These are phyloP conservation scores for Hypercompe scribonia DNA, from an alignment of 2,888 invertebrate species.

Conservation along the genomic window DNA sequence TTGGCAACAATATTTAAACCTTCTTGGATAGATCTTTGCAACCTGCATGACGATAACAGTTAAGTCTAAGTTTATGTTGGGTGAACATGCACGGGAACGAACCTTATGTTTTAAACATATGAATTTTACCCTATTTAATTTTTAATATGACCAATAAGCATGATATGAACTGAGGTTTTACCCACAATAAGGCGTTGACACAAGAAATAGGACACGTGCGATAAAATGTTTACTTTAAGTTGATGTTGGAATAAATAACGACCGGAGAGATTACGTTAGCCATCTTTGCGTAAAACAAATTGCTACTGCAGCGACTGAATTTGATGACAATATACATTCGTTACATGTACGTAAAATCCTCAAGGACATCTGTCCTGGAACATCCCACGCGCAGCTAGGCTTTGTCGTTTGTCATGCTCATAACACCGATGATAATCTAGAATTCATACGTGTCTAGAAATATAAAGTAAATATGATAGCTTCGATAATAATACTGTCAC, in stretches of 20 bases:
- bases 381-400: constrained; percentile 38
- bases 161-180: constrained; percentile 2
- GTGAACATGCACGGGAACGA: constrained; percentile 37
- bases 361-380: constrained; percentile 48
- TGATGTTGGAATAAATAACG: constrained; percentile 14
- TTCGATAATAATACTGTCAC: constrained; percentile 53
- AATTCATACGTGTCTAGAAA: constrained; percentile 68
- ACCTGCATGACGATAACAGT: constrained; percentile 45
- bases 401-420: constrained; percentile 32
- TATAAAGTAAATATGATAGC: constrained; percentile 51
- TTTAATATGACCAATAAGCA: constrained; percentile 25
- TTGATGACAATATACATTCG: constrained; percentile 49
- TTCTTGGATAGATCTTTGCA: constrained; percentile 32
- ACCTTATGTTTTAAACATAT: constrained; percentile 3
- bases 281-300: constrained; percentile 25
- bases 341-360: constrained; percentile 49
- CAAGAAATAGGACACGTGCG: constrained; percentile 8
- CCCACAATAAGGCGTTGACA: neutral
- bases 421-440: constrained; percentile 65
- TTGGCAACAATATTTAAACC: constrained; percentile 43
- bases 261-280: constrained; percentile 24
- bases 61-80: constrained; percentile 30
- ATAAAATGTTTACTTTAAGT: constrained; percentile 1
- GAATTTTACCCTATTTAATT: constrained; percentile 15
- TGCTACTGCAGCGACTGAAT: constrained; percentile 21